Evolutionary conservation across 1,140 invertebrate species (phyloP).

Genomic region (Ylistrum balloti): DNA sequence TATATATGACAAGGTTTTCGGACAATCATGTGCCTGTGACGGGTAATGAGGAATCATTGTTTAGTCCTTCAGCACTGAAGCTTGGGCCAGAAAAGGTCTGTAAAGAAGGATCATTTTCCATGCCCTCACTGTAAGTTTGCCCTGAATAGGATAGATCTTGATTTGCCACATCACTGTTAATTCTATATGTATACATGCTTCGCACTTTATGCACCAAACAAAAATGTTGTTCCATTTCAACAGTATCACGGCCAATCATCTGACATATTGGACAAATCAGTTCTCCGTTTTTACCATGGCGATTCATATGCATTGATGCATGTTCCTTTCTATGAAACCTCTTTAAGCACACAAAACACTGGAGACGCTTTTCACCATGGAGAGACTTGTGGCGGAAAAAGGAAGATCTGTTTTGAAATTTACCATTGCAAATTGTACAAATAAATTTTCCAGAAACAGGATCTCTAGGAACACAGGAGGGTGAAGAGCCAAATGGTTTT

Average conservation of each 20-base stretch:
- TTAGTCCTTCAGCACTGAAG: neutral
- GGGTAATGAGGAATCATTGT: neutral
- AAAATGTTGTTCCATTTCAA: conserved; percentile 1
- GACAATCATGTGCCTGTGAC: neutral
- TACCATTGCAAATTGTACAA: conserved; percentile 49
- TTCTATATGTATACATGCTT: neutral
- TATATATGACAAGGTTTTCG: neutral
- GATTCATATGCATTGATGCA: conserved; percentile 51
- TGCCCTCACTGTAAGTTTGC: neutral
- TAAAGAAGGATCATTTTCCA: neutral
- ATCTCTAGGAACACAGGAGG: conserved; percentile 40
- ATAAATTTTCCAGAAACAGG: conserved; percentile 52
- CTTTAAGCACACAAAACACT: conserved; percentile 59
- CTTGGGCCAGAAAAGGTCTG: neutral
- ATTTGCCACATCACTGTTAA: neutral
- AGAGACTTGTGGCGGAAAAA: conserved; percentile 57
- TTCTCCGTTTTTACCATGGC: conserved; percentile 52
- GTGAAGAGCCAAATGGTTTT: neutral
- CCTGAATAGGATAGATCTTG: neutral
- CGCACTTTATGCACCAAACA: neutral
- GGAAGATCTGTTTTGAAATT: conserved; percentile 53
- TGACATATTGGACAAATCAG: conserved; percentile 19
- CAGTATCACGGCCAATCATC: neutral
- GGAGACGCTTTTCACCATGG: conserved; percentile 57
- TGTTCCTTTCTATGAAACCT: conserved; percentile 61